Base-by-base conservation (phyloP, 1,140 invertebrate species). In the Magallana gigas region DNA sequence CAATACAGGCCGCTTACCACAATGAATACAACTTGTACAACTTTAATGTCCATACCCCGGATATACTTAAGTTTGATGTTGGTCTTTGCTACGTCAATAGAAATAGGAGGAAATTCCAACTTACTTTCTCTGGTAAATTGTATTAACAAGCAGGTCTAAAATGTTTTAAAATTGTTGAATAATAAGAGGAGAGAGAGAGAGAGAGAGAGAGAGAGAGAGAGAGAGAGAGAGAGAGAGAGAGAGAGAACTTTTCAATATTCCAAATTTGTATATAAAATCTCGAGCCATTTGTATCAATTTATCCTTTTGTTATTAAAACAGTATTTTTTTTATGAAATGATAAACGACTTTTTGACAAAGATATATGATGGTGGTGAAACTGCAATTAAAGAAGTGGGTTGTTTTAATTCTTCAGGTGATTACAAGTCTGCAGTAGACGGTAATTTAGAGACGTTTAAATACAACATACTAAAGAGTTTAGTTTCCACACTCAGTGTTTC, bases 21-120 rank as follows among this genome's bases (percentile, higher is more conserved):
- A 90, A 88, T 59, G 87, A 91, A 57, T 91, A 90, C 57, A 92
- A 92, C 58, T 76, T 92, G 14, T 92, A 91, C 80, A 89, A 92
- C 83, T 92, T 91, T 85, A 86, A 88, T 18, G 91, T 89, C 36
- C 62, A 83, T 8, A 87, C 91, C 36, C 92, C 92, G 18, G 87
- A 91, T 57, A 56, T 92, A 64, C 57, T 92, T 4, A 87, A 86
- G 2, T 92, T 90, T 84, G 92, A 92, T 87, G 90, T 92, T 18
- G 89, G 90, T 64, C 86, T 87, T 1, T 92, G 92, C 68, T 92
- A 91, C 64, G 62, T 86, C 29, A 83, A 86, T 57, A 87, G 64
- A 5, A 89, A 91, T 48, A 82, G 89, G 29, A 85, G 88, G 12
- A 91, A 90, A 29, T 90, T 91, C 82, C 89, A 89, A 81, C 84